Evolutionary conservation across 2,888 invertebrate species (phyloP), one percentile per base, ranked within the genome.

Genomic region (Esperia sulphurella): DNA sequence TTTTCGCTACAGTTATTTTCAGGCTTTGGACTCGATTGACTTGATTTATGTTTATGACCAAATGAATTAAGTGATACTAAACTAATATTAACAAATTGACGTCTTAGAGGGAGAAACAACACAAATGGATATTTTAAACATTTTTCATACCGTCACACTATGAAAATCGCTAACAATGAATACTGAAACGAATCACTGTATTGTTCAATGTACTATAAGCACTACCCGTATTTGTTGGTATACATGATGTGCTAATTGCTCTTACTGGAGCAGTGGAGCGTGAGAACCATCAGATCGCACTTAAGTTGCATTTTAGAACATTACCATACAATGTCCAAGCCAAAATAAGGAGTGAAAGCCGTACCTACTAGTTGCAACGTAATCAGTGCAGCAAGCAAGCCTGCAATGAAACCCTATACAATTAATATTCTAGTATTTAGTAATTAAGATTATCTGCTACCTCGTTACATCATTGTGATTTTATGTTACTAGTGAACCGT

Each of bases 291-390:
- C 56, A 65, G 65, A 68, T 73, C 59, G 61, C 65, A 58, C 59
- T 62, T 60, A 61, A 74, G 70, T 71, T 69, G 68, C 65, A 71
- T 58, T 57, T 49, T 49, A 60, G 63, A 53, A 53, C 45, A 78
- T 77, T 79, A 77, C 63, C 79, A 75, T 77, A 79, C 76, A 77
- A 79, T 75, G 64, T 71, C 52, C 59, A 51, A 65, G 47, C 61
- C 61, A 49, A 70, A 75, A 74, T 76, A 74, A 67, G 71, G 68
- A 79, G 75, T 75, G 79, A 81, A 79, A 80, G 77, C 71, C 57
- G 61, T 43, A n/a, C n/a, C n/a, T n/a, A 51, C 41, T 8, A 46
- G 43, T 50, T 37, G 54, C 46, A 49, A 49, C 51, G 52, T 45
- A 53, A 53, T 57, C 51, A 49, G 53, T 52, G 53, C 57, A 57